Evolutionary conservation across 2,113 vertebrate species (phyloP), one percentile per base, ranked within the genome.

Genomic region (Steatornis caripensis): DNA sequence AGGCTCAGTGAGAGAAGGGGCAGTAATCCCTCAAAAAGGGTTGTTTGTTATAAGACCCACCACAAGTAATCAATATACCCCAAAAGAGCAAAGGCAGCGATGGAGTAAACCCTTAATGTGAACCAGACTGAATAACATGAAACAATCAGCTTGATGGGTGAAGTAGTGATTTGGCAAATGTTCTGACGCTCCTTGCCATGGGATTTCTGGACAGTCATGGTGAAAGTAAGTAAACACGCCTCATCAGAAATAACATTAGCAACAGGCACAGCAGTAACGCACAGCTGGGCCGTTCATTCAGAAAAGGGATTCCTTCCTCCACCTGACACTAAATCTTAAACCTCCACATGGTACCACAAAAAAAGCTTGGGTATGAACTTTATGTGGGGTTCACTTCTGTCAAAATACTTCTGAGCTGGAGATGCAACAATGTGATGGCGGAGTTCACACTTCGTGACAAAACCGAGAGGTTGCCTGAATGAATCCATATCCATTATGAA

Each of bases 161-260:
- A 96, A 97, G 93, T 89, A 94, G 95, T 95, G 87, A 94, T 60
- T 87, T 96, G 96, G 96, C 96, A 94, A 77, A 78, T 22, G 71
- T 94, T 92, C 83, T 75, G 91, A 82, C 19, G 2, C 46, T 90
- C 41, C 95, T 95, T 95, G 96, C 93, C 95, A 93, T 82, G 92
- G 95, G 84, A 83, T 96, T 95, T 95, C 96, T 17, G 2, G 84
- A 89, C 83, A 95, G 91, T 82, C 85, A 71, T 81, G 94, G 87
- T 89, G 95, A 93, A 95, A 96, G 72, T 87, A 91, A 95, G 68
- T 79, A 96, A 97, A 95, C 94, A 95, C 1, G 43, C 85, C 66
- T 77, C 89, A 41, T 82, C 94, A 95, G 74, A 86, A 95, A 87
- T n/a, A 94, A 69, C 36, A 51, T 48, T 80, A 90, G 80, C 86